Conservation (phyloP, 1,140 invertebrate genomes). For the Daktulosphaira vitifoliae region DNA sequence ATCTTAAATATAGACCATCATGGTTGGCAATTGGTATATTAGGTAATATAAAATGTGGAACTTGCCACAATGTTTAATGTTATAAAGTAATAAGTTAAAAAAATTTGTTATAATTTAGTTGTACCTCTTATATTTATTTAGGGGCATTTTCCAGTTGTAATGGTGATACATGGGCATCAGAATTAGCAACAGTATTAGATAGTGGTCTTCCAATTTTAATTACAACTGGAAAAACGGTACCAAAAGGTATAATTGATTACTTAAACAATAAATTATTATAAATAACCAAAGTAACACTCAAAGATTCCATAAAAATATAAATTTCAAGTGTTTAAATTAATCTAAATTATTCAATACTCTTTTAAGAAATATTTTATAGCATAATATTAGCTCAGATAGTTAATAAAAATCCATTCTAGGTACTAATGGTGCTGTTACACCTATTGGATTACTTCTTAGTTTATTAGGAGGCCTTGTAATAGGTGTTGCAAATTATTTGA, state of each 20-base stretch:
- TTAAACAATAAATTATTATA: no score
- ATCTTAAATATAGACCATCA: conserved; percentile 63
- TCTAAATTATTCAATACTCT: no score
- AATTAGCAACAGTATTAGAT: conserved; percentile 70
- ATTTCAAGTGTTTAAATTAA: no score
- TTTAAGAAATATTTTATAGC: no score
- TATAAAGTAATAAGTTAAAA: no score
- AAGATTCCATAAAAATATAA: no score
- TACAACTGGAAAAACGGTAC: conserved; percentile 64
- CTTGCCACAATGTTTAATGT: no score
- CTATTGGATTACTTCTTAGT: conserved; percentile 62
- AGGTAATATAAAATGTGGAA: conserved; percentile 45
- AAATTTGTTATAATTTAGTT: no score
- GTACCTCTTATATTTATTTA: conserved; percentile 39
- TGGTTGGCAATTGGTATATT: conserved; percentile 72
- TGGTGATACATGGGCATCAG: conserved; percentile 88
- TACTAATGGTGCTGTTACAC: conserved; percentile 73
- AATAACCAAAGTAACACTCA: no score
- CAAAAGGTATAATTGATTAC: conserved; percentile 55
- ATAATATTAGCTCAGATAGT: no score
- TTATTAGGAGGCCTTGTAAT: conserved; percentile 63
- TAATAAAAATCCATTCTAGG: conserved; percentile 53
- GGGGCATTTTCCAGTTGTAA: conserved; percentile 71
- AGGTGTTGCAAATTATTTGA: conserved; percentile 64
- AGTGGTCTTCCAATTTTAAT: conserved; percentile 62